Percentiles rank a stretch among this genome's conserved stretches.
phyloP scores from a whole-genome alignment of 2,797 vertebrate genomes.

The Enteromius mattozi region DNA sequence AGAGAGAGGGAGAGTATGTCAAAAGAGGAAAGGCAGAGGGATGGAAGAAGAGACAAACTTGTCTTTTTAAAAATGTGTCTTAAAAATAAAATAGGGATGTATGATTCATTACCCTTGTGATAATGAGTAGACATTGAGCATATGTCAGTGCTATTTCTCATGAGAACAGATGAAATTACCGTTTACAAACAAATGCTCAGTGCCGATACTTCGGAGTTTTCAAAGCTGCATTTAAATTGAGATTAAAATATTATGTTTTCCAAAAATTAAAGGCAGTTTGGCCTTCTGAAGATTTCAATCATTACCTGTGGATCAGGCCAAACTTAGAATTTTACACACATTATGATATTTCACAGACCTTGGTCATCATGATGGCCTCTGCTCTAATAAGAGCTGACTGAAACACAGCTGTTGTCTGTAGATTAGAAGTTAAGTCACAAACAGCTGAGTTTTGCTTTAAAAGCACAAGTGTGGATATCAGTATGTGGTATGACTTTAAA shows the following conservation, averaged over 20 bases:
- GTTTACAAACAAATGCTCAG: not conserved
- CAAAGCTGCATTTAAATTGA: not conserved
- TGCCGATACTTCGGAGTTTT: not conserved
- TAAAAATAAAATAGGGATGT: slow-evolving; percentile 30
- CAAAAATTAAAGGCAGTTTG: not conserved
- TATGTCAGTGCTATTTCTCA: not conserved
- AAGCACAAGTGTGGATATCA: no score
- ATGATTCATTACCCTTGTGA: slow-evolving; percentile 13
- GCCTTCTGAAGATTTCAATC: not conserved
- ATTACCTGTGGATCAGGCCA: not conserved
- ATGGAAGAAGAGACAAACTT: slow-evolving; percentile 12
- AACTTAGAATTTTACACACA: not conserved
- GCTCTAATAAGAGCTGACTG: not conserved
- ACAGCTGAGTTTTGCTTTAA: not conserved
- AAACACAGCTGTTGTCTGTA: not conserved
- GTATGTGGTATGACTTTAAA: no score
- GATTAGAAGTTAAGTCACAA: not conserved
- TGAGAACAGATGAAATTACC: not conserved
- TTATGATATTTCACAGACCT: not conserved
- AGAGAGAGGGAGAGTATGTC: slow-evolving; percentile 7
- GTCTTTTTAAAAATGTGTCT: not conserved
- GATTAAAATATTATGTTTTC: not conserved
- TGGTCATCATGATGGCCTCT: not conserved
- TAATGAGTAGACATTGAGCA: slow-evolving; percentile 3
- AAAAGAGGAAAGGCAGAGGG: slow-evolving; percentile 6